Conservation (phyloP, 2,888 invertebrate species). For the Sphaerophoria rueppellii region DNA sequence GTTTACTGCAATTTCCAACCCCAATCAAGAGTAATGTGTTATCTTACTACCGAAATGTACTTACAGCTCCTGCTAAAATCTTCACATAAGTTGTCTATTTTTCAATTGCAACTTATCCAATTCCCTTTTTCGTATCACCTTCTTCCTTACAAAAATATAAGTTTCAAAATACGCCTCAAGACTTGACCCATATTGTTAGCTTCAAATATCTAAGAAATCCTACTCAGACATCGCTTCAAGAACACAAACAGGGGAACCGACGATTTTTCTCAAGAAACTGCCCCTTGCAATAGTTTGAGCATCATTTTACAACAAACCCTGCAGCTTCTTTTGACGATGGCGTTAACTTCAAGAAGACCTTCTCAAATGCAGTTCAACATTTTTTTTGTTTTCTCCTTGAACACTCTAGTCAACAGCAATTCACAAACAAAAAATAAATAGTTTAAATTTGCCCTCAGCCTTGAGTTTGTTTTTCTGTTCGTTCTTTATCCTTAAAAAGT, state of each 20-base stretch:
- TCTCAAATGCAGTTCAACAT: constrained; percentile 6
- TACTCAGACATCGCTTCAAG: not conserved
- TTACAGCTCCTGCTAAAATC: no score
- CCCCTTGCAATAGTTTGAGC: constrained; percentile 2
- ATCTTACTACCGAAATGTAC: no score
- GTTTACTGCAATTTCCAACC: no score
- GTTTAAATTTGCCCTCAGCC: not conserved
- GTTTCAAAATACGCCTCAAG: not conserved
- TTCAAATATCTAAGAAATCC: not conserved
- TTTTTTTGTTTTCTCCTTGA: constrained; percentile 8
- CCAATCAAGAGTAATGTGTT: no score
- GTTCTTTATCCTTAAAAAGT: not conserved
- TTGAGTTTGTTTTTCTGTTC: constrained; percentile 3
- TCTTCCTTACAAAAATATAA: not conserved
- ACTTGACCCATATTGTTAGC: not conserved
- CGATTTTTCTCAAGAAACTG: not conserved
- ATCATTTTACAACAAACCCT: constrained; percentile 13
- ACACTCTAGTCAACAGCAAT: constrained; percentile 11
- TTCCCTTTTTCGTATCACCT: not conserved
- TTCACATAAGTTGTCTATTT: not conserved
- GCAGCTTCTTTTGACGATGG: constrained; percentile 14
- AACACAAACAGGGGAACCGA: not conserved
- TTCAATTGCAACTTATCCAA: not conserved
- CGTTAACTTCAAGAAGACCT: constrained; percentile 20
- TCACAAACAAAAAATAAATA: not conserved